Percentiles rank a stretch among this genome's conserved stretches.
phyloP scores from a whole-genome alignment of 37 sponge, comb jelly and placozoan genomes.

The Beroe forskalii region DNA sequence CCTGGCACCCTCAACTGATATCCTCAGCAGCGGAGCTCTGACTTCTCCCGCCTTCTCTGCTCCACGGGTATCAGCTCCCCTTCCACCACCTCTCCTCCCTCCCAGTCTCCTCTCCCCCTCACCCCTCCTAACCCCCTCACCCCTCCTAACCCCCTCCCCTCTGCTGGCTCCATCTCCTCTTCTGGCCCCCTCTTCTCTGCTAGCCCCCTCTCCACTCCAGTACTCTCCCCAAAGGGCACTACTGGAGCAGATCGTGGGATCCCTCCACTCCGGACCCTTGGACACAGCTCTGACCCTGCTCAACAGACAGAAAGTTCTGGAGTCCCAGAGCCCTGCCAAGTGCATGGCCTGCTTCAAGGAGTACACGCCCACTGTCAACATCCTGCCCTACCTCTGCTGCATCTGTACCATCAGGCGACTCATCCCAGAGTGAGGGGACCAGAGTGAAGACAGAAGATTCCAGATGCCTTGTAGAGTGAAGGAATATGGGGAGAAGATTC shows the following conservation, averaged over 20 bases:
- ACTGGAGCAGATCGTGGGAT: slow-evolving; percentile 18
- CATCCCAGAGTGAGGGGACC: neutral
- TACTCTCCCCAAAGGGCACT: neutral
- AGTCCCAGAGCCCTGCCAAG: neutral
- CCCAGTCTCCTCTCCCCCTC: neutral
- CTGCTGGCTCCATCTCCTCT: neutral
- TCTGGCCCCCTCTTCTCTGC: neutral
- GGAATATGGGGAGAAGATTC: too few relatives aligned
- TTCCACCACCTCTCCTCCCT: too few relatives aligned
- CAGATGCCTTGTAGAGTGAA: too few relatives aligned
- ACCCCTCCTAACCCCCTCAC: neutral
- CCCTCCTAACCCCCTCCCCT: neutral
- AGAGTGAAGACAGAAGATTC: neutral
- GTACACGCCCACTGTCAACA: neutral
- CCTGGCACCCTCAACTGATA: too few relatives aligned
- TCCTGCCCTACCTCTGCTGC: neutral
- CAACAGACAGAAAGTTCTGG: slow-evolving; percentile 19
- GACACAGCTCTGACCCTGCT: neutral
- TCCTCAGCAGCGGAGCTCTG: too few relatives aligned
- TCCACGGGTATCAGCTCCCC: too few relatives aligned
- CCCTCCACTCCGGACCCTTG: neutral
- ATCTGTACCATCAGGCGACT: neutral
- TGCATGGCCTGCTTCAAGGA: neutral
- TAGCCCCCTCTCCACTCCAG: neutral
- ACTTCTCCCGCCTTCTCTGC: too few relatives aligned